Base-by-base conservation (phyloP, 2,888 invertebrate species). In the Atethmia centrago region DNA sequence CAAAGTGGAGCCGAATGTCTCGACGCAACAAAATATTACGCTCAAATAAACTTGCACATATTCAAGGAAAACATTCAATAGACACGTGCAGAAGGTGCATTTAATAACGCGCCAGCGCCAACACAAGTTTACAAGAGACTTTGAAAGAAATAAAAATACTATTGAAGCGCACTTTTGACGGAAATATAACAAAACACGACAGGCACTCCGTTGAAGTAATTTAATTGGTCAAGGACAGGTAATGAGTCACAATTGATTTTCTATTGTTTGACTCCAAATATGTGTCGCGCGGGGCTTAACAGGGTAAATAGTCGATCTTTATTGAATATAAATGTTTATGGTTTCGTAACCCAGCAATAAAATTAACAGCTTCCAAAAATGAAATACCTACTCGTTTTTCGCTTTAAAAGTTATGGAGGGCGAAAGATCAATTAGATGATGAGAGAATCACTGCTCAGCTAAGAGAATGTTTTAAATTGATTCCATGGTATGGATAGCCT, bases 1-100 rank as follows among this genome's bases (percentile, higher is more conserved):
- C 63, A 53, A 76, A 81, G 66, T 77, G 59, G 66, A 81, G 71
- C 84, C 65, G 76, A 80, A 71, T 84, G 77, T 80, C 84, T 71
- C 81, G 74, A 59, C 71, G 55, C 71, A 62, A 76, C 82, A 66
- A 84, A 82, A 84, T 81, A 56, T 84, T 67, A 84, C 67, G 69
- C 63, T 70, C 56, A 69, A 70, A 77, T 62, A 84, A 80, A 84
- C 82, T 81, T 72, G 56, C 72, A 77, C 71, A 84, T 84, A 63
- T 84, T 80, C 81, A 36, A 65, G 31, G 12, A 10, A 19, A 28
- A 19, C 58, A 62, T 12, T 3, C 3, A 1, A 7, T 4, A n/a
- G 10, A 0, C 8, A 19, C 2, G 51, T 21, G 31, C 68, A 80
- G 84, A 76, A 76, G 81, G 70, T 45, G 21, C 19, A 36, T 10